Evolutionary conservation across 92 coral and sea anemone genomes (phyloP).

Genomic region (Heteractis magnifica): DNA sequence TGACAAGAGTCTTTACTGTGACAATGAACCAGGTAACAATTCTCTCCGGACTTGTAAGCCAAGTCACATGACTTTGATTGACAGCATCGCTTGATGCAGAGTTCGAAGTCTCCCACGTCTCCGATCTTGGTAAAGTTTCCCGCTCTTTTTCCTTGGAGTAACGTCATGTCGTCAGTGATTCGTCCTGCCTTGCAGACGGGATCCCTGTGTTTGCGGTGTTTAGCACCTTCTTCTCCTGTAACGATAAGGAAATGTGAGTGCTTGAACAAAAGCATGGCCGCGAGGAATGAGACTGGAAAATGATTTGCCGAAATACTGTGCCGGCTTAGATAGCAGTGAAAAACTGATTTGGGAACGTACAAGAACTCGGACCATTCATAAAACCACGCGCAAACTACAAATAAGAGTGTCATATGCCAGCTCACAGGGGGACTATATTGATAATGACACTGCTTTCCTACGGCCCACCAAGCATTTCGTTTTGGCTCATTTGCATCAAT

Average conservation of each 20-base stretch:
- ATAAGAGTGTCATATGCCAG: too few species aligned
- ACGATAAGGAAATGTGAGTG: neutral
- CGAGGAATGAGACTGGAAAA: neutral
- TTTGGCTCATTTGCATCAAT: too few species aligned
- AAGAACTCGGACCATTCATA: too few species aligned
- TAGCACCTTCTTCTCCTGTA: slow-evolving; percentile 57
- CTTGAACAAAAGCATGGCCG: neutral
- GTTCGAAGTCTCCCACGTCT: slow-evolving; percentile 83
- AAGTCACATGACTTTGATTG: slow-evolving; percentile 68
- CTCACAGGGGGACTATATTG: too few species aligned
- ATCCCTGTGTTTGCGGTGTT: slow-evolving; percentile 79
- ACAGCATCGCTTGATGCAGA: slow-evolving; percentile 84
- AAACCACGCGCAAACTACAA: too few species aligned
- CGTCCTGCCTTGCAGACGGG: slow-evolving; percentile 70
- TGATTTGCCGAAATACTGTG: neutral
- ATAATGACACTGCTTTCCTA: too few species aligned
- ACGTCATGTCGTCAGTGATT: slow-evolving; percentile 69
- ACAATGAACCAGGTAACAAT: slow-evolving; percentile 80
- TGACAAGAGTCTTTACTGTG: slow-evolving; percentile 69
- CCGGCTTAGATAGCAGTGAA: too few species aligned
- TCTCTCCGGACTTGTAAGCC: slow-evolving; percentile 85
- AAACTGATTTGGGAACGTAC: too few species aligned
- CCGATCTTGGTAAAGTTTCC: slow-evolving; percentile 89
- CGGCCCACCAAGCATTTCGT: too few species aligned
- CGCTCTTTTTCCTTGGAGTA: slow-evolving; percentile 69